A percentile compares a stretch with the other conserved stretches of the same genome.
Evolutionary conservation across 2,888 invertebrate species (phyloP).

Genomic region (Rhagonycha lutea): DNA sequence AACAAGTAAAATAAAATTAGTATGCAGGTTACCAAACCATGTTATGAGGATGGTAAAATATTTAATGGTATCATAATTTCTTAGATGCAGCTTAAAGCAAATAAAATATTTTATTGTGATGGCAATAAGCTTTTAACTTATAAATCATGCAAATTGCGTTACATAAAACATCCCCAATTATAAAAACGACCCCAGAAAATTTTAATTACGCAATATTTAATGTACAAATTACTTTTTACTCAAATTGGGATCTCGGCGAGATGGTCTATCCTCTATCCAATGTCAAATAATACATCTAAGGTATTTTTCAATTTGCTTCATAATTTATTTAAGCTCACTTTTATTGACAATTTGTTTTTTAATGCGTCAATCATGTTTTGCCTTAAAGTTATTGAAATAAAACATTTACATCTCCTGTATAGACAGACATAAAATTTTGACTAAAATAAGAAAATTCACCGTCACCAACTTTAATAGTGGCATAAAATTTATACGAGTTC

Average conservation of each 20-base stretch:
- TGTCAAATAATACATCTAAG: background rate
- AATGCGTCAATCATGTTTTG: background rate
- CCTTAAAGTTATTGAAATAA: background rate
- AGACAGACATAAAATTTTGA: background rate
- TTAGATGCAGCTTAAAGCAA: background rate
- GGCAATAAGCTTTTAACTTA: background rate
- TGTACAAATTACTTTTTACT: background rate
- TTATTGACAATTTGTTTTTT: background rate
- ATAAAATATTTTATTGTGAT: background rate
- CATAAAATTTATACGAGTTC: constrained; percentile 10
- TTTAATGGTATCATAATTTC: background rate
- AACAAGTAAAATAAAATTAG: background rate
- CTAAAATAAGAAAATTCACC: background rate
- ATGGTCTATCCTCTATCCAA: background rate
- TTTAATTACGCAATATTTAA: background rate
- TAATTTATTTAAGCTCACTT: background rate
- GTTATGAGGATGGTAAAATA: background rate
- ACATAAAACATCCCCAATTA: background rate
- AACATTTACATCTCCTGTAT: background rate
- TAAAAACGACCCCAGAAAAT: background rate
- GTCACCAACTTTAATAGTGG: background rate
- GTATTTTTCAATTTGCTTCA: background rate
- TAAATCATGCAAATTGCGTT: background rate
- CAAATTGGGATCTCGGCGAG: background rate
- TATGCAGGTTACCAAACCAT: background rate